Evolutionary conservation across 2,113 vertebrate species (phyloP).

Genomic region (Electrona antarctica): DNA sequence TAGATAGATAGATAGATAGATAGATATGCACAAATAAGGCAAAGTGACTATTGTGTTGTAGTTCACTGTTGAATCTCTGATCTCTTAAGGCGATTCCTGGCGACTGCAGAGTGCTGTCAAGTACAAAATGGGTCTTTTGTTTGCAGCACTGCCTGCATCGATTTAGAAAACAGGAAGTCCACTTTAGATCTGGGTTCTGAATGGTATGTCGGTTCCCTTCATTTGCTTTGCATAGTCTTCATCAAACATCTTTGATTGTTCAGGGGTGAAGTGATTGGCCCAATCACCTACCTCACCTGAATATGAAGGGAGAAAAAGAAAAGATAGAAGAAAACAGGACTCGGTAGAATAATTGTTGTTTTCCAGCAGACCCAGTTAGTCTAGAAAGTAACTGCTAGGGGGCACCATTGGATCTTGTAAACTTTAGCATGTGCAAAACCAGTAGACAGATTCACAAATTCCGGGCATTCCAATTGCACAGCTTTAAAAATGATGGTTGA

Average conservation of each 20-base stretch:
- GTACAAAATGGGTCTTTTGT: conserved; percentile 24
- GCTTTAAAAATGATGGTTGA: too few species aligned
- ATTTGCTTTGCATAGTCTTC: conserved; percentile 84
- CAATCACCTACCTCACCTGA: conserved; percentile 88
- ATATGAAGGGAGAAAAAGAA: not conserved
- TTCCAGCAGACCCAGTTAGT: not conserved
- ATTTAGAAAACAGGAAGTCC: not conserved
- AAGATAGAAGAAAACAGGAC: conserved; percentile 17
- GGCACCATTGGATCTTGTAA: not conserved
- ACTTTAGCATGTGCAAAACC: too few species aligned
- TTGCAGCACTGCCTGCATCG: not conserved
- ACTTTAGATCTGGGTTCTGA: conserved; percentile 75
- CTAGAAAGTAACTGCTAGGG: conserved; percentile 8
- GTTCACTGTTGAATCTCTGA: not conserved
- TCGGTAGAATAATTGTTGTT: too few species aligned
- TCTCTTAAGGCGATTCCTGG: not conserved
- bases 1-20: too few species aligned
- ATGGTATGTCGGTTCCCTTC: conserved; percentile 77
- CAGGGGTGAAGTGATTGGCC: conserved; percentile 87
- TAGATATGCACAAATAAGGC: not conserved
- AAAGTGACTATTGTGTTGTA: conserved; percentile 9
- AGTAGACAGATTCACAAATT: too few species aligned
- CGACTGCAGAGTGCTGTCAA: not conserved
- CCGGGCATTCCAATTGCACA: too few species aligned
- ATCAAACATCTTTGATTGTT: conserved; percentile 85